These are phyloP conservation scores for Arrhamphus sclerolepis DNA, from an alignment of 2,797 vertebrate species.

Conservation along the genomic window DNA sequence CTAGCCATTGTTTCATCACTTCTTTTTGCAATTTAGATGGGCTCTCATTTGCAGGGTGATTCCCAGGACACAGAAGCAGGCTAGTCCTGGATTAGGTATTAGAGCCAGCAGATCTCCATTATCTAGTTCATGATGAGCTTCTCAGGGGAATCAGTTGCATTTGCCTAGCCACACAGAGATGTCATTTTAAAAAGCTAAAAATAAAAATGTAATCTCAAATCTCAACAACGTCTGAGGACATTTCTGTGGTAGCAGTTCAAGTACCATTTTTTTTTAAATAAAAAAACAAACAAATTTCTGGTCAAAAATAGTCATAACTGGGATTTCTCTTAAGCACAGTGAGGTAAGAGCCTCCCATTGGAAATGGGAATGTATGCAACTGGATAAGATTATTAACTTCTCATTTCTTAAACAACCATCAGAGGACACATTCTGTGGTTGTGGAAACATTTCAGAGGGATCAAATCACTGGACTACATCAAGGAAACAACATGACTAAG, in stretches of 20 bases:
- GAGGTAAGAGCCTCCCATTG: too few species aligned
- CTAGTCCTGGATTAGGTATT: constrained; percentile 41
- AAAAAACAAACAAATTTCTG: too few species aligned
- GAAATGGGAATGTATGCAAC: too few species aligned
- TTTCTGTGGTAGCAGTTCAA: not conserved
- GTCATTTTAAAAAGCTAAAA: not conserved
- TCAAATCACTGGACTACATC: too few species aligned
- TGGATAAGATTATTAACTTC: too few species aligned
- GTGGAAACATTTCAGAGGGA: too few species aligned
- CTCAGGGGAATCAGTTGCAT: not conserved
- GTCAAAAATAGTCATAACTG: too few species aligned
- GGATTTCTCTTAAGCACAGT: too few species aligned
- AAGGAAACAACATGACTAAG: too few species aligned
- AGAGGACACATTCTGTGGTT: too few species aligned
- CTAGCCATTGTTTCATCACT: constrained; percentile 21
- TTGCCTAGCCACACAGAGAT: not conserved
- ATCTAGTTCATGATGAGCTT: constrained; percentile 23
- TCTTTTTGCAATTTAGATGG: constrained; percentile 1
- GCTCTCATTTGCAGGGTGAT: constrained; percentile 1
- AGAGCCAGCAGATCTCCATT: constrained; percentile 18
- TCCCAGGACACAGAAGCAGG: constrained; percentile 26
- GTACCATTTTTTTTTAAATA: too few species aligned
- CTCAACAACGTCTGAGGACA: constrained; percentile 6
- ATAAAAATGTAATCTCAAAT: not conserved
- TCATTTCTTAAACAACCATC: too few species aligned